Percentiles rank a stretch among this genome's conserved stretches.
These are phyloP conservation scores for Remorina albescens DNA, from an alignment of 2,797 vertebrate genomes.

Conservation along the genomic window DNA sequence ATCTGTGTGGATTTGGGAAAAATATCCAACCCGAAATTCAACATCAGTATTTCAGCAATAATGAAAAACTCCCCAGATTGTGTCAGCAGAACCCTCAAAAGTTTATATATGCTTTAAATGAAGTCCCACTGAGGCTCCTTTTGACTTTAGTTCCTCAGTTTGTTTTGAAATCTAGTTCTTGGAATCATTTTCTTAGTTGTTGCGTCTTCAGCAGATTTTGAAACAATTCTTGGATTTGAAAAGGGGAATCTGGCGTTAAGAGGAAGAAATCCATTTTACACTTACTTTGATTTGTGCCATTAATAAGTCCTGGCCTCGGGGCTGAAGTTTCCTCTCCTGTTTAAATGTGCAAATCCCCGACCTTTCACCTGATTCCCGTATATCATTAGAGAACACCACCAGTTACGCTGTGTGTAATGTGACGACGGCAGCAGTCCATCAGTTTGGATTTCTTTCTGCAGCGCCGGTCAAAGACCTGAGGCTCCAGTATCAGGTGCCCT, in stretches of 20 bases:
- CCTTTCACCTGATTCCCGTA: constrained; percentile 25
- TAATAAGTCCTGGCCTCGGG: background rate
- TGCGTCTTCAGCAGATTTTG: background rate
- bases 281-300: background rate
- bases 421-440: constrained; percentile 41
- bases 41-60: constrained; percentile 2
- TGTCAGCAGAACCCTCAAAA: background rate
- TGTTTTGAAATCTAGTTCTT: background rate
- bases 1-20: constrained; percentile 1
- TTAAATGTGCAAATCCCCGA: constrained; percentile 2
- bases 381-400: constrained; percentile 1
- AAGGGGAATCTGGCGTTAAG: background rate
- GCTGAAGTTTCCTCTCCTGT: constrained; percentile 6
- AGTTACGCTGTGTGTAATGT: constrained; percentile 40
- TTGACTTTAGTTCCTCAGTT: background rate
- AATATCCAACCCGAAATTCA: background rate
- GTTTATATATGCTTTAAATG: background rate
- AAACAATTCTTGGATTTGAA: background rate
- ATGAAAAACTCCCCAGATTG: background rate
- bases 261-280: background rate
- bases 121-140: too few relatives aligned
- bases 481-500: constrained; percentile 38
- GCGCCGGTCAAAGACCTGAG: background rate
- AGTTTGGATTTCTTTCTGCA: constrained; percentile 13
- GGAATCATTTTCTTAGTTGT: background rate